Evolutionary conservation across 1,140 invertebrate genomes (phyloP).

Genomic region (Scaptodrosophila lebanonensis): DNA sequence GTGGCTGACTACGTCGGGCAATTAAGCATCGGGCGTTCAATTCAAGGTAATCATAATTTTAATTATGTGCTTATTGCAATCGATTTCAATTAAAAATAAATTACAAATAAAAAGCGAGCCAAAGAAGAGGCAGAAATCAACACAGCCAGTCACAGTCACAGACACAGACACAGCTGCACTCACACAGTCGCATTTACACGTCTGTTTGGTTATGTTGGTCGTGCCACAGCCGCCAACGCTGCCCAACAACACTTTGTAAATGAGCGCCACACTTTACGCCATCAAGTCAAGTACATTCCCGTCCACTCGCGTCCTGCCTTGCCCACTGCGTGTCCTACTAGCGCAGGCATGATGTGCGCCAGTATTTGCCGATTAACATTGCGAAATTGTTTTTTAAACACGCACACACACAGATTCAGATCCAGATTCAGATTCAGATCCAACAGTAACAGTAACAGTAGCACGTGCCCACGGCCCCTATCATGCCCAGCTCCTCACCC

Average conservation of each 20-base stretch:
- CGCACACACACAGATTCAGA: conserved; percentile 31
- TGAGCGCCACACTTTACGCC: too few relatives aligned
- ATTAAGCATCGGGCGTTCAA: conserved; percentile 17
- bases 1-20: too few relatives aligned
- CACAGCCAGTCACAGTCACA: conserved; percentile 12
- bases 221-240: not conserved
- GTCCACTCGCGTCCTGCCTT: too few relatives aligned
- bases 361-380: conserved; percentile 59
- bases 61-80: conserved; percentile 31
- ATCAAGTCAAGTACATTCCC: too few relatives aligned
- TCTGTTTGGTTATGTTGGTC: too few relatives aligned
- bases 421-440: too few relatives aligned
- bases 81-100: conserved; percentile 66
- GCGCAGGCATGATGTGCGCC: too few relatives aligned
- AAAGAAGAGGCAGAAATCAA: conserved; percentile 14
- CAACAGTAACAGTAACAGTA: too few relatives aligned
- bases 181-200: not conserved
- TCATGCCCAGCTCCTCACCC: conserved; percentile 6
- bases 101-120: conserved; percentile 42
- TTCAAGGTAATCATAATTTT: conserved; percentile 29
- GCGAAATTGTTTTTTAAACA: conserved; percentile 60
- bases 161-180: not conserved
- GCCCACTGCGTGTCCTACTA: conserved; percentile 7
- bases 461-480: too few relatives aligned
- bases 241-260: conserved; percentile 39